Evolutionary conservation across 2,113 vertebrate species (phyloP), one percentile per base, ranked within the genome.

Genomic region (Holacanthus passer): DNA sequence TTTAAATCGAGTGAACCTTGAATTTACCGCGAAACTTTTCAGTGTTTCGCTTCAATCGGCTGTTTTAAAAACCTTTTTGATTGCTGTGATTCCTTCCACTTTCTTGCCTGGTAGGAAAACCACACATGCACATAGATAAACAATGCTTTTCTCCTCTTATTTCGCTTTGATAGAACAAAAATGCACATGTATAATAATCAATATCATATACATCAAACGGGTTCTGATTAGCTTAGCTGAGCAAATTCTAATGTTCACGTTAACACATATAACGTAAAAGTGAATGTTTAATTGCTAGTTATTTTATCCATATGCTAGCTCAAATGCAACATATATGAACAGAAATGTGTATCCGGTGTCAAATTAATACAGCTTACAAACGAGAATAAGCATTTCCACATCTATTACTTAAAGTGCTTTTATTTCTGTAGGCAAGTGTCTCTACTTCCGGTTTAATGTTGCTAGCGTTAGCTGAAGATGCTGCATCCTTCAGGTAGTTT

Each of bases 21-120:
- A 56, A 55, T 69, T 77, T 87, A n/a, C 88, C 87, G 91, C 70
- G 89, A 91, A 85, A 80, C 77, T 22, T 60, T n/a, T 16, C 13
- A 7, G 6, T 52, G n/a, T 32, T 37, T 62, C 20, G 19, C 32
- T 6, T 66, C 43, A 53, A 52, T 20, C 32, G 35, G 59, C 35
- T 48, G 53, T 47, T 56, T 29, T 6, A 22, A 9, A 31, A 70
- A 13, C 31, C 0, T 0, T 7, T 43, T 13, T n/a, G 8, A 24
- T 13, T 22, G 12, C 48, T 43, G 39, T 29, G 29, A 16, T 24
- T 5, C 29, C 2, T 8, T 14, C 56, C 14, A 10, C 50, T 19
- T 13, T 59, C 27, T 65, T 43, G 17, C 29, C 19, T 0, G 85
- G 87, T 85, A 83, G 69, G 90, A 2, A 71, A 52, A 59, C 45